Percentiles rank a stretch among this genome's conserved stretches.
These are phyloP conservation scores for Torymus aiolomorphi DNA, from an alignment of 2,888 invertebrate species.

Conservation along the genomic window DNA sequence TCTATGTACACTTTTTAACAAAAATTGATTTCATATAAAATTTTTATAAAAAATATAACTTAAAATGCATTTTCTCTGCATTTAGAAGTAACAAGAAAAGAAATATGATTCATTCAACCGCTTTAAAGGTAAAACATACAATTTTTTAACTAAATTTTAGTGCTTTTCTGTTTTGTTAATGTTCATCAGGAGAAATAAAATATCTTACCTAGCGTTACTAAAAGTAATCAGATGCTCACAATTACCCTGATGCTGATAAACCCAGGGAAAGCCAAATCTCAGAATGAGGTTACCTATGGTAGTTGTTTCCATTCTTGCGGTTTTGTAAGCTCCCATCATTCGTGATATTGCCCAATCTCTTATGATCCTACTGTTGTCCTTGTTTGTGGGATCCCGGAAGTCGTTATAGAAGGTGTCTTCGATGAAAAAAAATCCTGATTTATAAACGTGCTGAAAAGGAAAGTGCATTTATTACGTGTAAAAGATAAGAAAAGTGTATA, in stretches of 20 bases:
- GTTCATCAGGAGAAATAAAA: neutral
- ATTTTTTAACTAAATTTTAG: no score
- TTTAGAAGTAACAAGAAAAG: no score
- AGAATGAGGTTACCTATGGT: slow-evolving; percentile 72
- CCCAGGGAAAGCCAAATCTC: slow-evolving; percentile 82
- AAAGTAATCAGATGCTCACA: slow-evolving; percentile 94
- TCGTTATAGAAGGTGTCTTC: slow-evolving; percentile 89
- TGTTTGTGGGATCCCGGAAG: slow-evolving; percentile 77
- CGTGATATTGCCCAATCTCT: slow-evolving; percentile 79
- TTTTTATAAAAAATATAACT: no score
- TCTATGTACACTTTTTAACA: no score
- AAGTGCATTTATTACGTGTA: slow-evolving; percentile 1
- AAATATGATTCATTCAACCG: no score
- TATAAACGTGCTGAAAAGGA: slow-evolving; percentile 79
- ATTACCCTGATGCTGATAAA: slow-evolving; percentile 93
- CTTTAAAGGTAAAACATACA: no score
- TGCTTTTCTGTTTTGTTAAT: no score
- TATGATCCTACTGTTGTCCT: slow-evolving; percentile 83
- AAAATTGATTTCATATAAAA: no score
- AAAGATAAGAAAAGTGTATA: neutral
- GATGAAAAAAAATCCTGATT: slow-evolving; percentile 87
- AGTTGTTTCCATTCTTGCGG: slow-evolving; percentile 78
- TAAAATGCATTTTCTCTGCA: no score
- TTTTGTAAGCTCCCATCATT: slow-evolving; percentile 76
- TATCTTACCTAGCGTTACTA: slow-evolving; percentile 81